phyloP scores from a whole-genome alignment of 2,888 invertebrate species.

The Heliconius charithonia region DNA sequence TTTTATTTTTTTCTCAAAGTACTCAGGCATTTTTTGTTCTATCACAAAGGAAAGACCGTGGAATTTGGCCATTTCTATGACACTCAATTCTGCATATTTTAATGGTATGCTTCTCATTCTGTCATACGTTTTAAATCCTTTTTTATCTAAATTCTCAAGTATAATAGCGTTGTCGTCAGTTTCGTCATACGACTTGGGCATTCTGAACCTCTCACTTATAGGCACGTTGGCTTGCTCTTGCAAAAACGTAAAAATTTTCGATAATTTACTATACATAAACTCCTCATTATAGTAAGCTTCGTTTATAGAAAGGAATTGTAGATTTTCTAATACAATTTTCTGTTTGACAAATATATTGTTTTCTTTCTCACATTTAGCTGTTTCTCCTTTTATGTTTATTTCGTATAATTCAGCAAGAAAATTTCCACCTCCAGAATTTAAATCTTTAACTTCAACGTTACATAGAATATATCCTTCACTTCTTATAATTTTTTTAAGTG shows the following conservation, averaged over 20 bases:
- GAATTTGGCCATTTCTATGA: constrained; percentile 54
- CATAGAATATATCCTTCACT: constrained; percentile 52
- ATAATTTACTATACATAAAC: constrained; percentile 56
- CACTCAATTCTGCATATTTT: constrained; percentile 52
- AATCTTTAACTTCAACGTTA: constrained; percentile 46
- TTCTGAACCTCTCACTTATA: constrained; percentile 37
- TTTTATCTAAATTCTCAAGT: constrained; percentile 50
- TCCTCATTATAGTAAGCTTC: constrained; percentile 55
- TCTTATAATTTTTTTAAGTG: constrained; percentile 47
- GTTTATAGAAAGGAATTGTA: constrained; percentile 49
- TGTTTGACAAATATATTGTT: constrained; percentile 61
- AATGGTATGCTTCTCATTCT: constrained; percentile 51
- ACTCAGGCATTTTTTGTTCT: constrained; percentile 49
- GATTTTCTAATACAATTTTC: constrained; percentile 47
- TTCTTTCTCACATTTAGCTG: constrained; percentile 54
- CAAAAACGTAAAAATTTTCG: constrained; percentile 49
- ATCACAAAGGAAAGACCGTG: constrained; percentile 55
- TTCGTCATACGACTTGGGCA: constrained; percentile 41
- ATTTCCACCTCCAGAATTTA: constrained; percentile 59
- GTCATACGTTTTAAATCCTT: constrained; percentile 52
- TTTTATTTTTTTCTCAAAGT: constrained; percentile 53
- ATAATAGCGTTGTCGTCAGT: constrained; percentile 39
- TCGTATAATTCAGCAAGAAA: constrained; percentile 58
- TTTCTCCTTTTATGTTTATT: constrained; percentile 59
- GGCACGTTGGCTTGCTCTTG: constrained; percentile 47